phyloP scores from a whole-genome alignment of 2,888 invertebrate genomes.

The Lasioglossum pauxillum region DNA sequence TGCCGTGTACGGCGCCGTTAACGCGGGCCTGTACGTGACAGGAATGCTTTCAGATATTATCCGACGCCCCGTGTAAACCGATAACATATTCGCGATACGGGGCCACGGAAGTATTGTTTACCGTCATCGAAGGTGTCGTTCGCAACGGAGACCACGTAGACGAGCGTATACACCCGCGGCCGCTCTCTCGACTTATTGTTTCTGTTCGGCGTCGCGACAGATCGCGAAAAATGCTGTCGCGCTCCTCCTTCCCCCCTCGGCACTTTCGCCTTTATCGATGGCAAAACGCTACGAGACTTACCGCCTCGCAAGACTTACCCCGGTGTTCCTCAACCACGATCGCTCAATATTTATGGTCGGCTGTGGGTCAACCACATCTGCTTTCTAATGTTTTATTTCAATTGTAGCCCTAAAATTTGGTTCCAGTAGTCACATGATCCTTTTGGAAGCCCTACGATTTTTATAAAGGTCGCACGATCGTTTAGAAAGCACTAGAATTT shows the following conservation, averaged over 20 bases:
- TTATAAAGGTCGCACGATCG: no score
- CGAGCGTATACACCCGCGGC: constrained; percentile 12
- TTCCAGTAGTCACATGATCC: no score
- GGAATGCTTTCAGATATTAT: constrained; percentile 54
- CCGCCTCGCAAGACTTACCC: neutral
- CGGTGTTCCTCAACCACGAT: neutral
- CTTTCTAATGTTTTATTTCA: neutral
- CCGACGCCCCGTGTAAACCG: constrained; percentile 34
- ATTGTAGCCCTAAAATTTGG: no score
- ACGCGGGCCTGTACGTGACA: constrained; percentile 46
- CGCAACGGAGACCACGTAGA: constrained; percentile 20
- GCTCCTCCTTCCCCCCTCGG: neutral
- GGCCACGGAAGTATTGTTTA: constrained; percentile 49
- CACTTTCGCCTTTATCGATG: neutral
- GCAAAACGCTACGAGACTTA: neutral
- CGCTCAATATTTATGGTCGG: neutral
- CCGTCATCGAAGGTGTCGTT: constrained; percentile 34
- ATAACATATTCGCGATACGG: constrained; percentile 47
- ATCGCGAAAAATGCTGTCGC: neutral
- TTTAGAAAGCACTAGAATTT: no score
- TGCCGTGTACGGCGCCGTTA: constrained; percentile 38
- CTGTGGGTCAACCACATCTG: neutral
- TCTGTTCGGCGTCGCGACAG: constrained; percentile 15
- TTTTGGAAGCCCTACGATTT: no score
- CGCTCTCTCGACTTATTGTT: constrained; percentile 4